These are phyloP conservation scores for Dermatophagoides farinae DNA, from an alignment of 1,140 invertebrate genomes.

Conservation along the genomic window DNA sequence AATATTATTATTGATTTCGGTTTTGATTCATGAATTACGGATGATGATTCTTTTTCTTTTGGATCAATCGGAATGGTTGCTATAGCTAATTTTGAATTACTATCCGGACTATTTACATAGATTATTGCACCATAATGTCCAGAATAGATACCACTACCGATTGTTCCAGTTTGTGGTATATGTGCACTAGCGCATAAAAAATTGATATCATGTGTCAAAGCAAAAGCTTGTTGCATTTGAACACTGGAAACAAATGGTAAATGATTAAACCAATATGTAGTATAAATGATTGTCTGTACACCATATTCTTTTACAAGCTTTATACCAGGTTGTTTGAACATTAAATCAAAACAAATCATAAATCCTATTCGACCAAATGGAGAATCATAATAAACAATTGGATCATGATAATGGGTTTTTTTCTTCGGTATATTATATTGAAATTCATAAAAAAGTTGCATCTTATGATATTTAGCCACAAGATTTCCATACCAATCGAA, in stretches of 20 bases:
- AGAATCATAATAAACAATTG: constrained; percentile 37
- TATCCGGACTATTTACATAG: not conserved
- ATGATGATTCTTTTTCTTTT: not conserved
- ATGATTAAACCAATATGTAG: constrained; percentile 49
- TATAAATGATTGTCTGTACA: constrained; percentile 44
- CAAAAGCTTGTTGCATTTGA: constrained; percentile 33
- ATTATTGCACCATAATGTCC: not conserved
- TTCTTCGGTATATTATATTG: constrained; percentile 30
- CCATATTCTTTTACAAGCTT: constrained; percentile 29
- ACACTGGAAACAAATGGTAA: constrained; percentile 38
- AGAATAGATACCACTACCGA: constrained; percentile 18
- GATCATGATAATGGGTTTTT: constrained; percentile 19
- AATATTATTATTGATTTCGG: not conserved
- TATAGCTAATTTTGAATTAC: constrained; percentile 1
- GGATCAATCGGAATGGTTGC: not conserved
- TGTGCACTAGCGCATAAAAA: constrained; percentile 36
- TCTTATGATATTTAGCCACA: constrained; percentile 48
- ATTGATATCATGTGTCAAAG: constrained; percentile 33
- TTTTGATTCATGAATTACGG: not conserved
- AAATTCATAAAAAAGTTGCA: constrained; percentile 40
- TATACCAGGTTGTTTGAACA: constrained; percentile 39
- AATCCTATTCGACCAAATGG: constrained; percentile 40
- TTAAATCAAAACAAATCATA: constrained; percentile 51
- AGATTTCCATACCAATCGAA: constrained; percentile 40
- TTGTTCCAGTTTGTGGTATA: constrained; percentile 19